Evolutionary conservation across 2,797 vertebrate species (phyloP).

Genomic region (Champsocephalus gunnari): DNA sequence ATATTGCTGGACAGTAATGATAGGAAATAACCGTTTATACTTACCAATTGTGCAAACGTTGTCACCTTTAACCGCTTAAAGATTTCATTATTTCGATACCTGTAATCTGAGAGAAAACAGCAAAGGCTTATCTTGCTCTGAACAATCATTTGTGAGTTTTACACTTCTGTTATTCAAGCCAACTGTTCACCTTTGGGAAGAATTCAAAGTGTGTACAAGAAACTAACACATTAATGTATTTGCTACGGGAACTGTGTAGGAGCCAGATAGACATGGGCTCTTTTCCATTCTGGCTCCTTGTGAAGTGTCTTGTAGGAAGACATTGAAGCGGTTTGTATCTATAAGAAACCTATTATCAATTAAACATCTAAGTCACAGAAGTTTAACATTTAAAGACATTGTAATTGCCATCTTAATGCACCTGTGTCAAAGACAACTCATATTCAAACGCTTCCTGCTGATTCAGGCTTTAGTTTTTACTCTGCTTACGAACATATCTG

Average conservation of each 20-base stretch:
- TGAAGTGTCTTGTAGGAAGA: background rate
- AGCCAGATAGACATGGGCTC: background rate
- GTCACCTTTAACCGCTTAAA: constrained; percentile 96
- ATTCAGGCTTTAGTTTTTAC: background rate
- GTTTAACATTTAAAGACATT: too few species aligned
- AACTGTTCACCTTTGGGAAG: constrained; percentile 15
- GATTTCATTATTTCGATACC: constrained; percentile 93
- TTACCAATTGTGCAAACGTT: constrained; percentile 95
- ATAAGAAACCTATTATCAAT: background rate
- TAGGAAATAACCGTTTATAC: constrained; percentile 43
- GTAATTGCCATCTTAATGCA: background rate
- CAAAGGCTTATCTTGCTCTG: background rate
- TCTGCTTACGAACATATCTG: too few species aligned
- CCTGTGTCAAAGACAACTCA: background rate
- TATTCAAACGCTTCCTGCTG: background rate
- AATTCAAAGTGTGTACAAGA: constrained; percentile 4
- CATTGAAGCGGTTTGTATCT: too few species aligned
- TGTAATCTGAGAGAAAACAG: constrained; percentile 88
- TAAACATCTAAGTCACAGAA: background rate
- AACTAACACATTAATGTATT: background rate
- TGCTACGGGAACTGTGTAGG: background rate
- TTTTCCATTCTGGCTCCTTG: background rate
- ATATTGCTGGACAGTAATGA: background rate
- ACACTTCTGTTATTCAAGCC: constrained; percentile 1
- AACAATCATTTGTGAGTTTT: background rate